Base-by-base conservation (phyloP, 2,797 vertebrate species). In the Sebastes steindachneri region DNA sequence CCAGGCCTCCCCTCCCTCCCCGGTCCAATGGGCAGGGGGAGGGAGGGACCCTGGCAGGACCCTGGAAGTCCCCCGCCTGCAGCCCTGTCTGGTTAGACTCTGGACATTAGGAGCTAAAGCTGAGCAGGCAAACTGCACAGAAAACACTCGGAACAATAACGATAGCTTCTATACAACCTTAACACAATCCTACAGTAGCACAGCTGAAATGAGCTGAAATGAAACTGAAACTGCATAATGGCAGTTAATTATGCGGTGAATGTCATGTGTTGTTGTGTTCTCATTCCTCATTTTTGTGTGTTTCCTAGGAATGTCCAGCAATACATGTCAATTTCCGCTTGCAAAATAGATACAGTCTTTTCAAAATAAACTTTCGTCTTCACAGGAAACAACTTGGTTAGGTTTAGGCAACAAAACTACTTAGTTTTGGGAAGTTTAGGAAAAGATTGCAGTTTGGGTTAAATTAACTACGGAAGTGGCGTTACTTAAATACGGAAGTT, bases 1-100 rank as follows among this genome's bases (percentile, higher is more conserved):
- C 88, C 76, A 75, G 68, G 58, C 79, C 68, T 64, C 75, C 79
- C 83, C 68, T 84, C 83, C 74, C 66, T 75, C 59, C 72, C 33
- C 45, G 64, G 65, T 62, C 41, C 71, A 51, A 67, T 84, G 72
- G 58, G 65, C 51, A 55, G 25, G 21, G 64, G 53, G 82, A 35
- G 79, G 75, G 68, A 54, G 25, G 77, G 53, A 73, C 35, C 35
- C 58, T 68, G 75, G 57, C 82, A 67, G 83, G 62, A 65, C 72
- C 37, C 17, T 79, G 74, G 77, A 82, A 78, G 70, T 80, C 55
- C 78, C 82, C 69, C 31, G 74, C 76, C 76, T 87, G 57, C 17
- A 77, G 78, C 77, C 68, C 65, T 82, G 65, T 86, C 75, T 85
- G 85, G 73, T 68, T 63, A 12, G 37, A 6, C 48, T 62, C 67